A percentile compares a stretch with the other conserved stretches of the same genome.
These are phyloP conservation scores for Microcebus jonahi DNA, from an alignment of 2,113 vertebrate species.

Conservation along the genomic window DNA sequence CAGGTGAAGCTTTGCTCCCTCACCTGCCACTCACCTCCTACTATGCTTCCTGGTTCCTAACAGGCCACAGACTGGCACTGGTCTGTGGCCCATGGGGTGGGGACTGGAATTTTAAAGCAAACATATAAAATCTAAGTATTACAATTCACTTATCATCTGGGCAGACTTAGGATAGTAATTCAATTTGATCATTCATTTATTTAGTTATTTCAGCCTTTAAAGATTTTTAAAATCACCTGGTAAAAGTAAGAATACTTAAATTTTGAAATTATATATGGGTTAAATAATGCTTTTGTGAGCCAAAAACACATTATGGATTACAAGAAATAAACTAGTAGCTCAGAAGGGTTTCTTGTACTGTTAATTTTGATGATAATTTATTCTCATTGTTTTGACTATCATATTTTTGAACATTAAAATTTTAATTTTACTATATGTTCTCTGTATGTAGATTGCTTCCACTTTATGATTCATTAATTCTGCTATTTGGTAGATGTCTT, in stretches of 20 bases:
- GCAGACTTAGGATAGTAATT: not conserved
- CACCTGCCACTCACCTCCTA: too few relatives aligned
- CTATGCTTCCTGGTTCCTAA: too few relatives aligned
- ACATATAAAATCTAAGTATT: not conserved
- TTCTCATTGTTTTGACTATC: not conserved
- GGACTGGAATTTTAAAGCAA: not conserved
- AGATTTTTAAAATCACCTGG: not conserved
- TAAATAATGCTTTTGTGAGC: not conserved
- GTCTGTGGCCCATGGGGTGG: too few relatives aligned
- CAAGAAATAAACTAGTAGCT: not conserved
- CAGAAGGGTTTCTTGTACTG: not conserved
- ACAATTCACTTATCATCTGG: not conserved
- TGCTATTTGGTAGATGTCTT: not conserved
- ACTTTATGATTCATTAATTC: not conserved
- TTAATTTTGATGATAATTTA: not conserved
- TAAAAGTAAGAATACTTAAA: not conserved
- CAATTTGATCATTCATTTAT: not conserved
- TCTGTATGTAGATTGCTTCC: not conserved
- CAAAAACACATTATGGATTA: not conserved
- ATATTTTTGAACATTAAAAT: not conserved
- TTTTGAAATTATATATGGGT: not conserved
- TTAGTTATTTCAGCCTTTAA: not conserved
- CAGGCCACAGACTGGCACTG: too few relatives aligned
- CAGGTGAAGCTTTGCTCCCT: too few relatives aligned
- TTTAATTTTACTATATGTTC: not conserved